Base-by-base conservation (phyloP, 2,888 invertebrate species). In the Eupithecia subumbrata region DNA sequence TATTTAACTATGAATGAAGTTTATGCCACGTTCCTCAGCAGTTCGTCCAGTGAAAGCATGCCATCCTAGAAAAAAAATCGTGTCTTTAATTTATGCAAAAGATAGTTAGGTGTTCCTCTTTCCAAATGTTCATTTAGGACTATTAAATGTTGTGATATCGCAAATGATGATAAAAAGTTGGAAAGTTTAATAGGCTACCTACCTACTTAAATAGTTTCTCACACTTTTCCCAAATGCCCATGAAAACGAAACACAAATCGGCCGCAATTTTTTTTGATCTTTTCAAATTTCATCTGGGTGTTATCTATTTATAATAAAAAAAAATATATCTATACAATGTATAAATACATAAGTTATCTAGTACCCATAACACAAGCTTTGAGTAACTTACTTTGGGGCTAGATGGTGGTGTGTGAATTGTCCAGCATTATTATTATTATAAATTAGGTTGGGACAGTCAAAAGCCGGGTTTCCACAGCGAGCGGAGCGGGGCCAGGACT, bases 1-100 rank as follows among this genome's bases (percentile, higher is more conserved):
- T 64, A 64, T 83, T 82, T 77, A 78, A 80, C 76, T 78, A 84
- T 79, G 79, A 76, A 74, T 80, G 78, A 45, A 56, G 22, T 85
- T 91, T 92, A 93, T 81, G 89, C 86, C 82, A 89, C 88, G 86
- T 94, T 95, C 86, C 95, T 92, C 81, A 95, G 92, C 56, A 96
- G 90, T 86, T 96, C 96, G 34, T 95, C 95, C 40, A 95, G 88
- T 76, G 95, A 92, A 63, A 96, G 90, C 88, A 95, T 90, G 69
- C 95, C 96, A 82, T 96, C 96, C 92, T 96, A 95, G 66, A 95
- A 94, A 78, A 87, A 82, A 64, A 52, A 69, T 7, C 5, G 2
- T 34, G 12, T 8, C 18, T 1, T 30, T 12, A 22, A 56, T 22
- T 12, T 56, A 22, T 22, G 22, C 22, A 12, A 56, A 22, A 22